Percentiles rank a stretch among this genome's conserved stretches.
Evolutionary conservation across 2,797 vertebrate genomes (phyloP).

Genomic region (Catostomus latipinnis): DNA sequence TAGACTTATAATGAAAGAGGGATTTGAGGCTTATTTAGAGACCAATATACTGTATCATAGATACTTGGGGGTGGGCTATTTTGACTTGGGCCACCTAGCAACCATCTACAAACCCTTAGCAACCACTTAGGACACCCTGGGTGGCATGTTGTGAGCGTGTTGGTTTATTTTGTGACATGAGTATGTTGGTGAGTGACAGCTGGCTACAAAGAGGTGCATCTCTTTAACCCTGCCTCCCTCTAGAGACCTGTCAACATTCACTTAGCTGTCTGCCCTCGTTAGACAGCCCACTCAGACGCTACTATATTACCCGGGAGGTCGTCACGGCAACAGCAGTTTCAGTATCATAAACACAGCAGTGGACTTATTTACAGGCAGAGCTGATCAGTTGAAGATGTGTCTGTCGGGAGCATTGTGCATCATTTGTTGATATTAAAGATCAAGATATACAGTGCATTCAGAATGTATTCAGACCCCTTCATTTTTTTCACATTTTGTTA

Average conservation of each 20-base stretch:
- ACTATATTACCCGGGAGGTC: not conserved
- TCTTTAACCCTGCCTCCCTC: constrained; percentile 40
- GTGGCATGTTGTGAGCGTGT: not conserved
- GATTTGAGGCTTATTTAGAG: too few relatives aligned
- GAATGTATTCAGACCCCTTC: too few relatives aligned
- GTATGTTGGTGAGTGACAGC: constrained; percentile 38
- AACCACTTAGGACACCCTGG: too few relatives aligned
- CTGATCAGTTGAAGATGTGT: constrained; percentile 16
- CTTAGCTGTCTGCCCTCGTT: constrained; percentile 43
- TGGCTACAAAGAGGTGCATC: constrained; percentile 26
- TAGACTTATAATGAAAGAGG: too few relatives aligned
- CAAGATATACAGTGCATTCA: too few relatives aligned
- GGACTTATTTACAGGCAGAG: constrained; percentile 20
- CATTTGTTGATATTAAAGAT: constrained; percentile 2
- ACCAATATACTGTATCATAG: too few relatives aligned
- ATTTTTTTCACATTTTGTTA: too few relatives aligned
- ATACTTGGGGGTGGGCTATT: too few relatives aligned
- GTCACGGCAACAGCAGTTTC: not conserved
- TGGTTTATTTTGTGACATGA: not conserved
- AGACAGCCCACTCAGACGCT: not conserved
- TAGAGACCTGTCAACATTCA: constrained; percentile 46
- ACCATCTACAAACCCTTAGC: too few relatives aligned
- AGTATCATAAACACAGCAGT: constrained; percentile 6
- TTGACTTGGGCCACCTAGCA: too few relatives aligned
- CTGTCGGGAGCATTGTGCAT: not conserved